Evolutionary conservation across 2,888 invertebrate genomes (phyloP).

Genomic region (Rambutsinella grinnellia): DNA sequence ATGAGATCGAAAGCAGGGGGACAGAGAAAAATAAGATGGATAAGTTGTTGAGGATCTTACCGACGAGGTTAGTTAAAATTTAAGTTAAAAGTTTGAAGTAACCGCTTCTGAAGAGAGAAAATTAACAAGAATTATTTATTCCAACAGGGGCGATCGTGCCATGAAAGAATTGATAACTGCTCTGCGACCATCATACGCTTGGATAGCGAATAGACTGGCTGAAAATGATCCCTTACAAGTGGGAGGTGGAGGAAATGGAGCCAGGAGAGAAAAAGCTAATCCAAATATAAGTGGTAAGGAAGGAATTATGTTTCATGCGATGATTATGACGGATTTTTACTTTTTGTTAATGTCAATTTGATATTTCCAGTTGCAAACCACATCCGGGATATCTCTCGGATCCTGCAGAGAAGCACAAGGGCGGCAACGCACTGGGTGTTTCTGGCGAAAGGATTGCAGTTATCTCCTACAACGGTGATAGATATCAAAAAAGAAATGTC

Average conservation of each 20-base stretch:
- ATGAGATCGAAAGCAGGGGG: constrained; percentile 41
- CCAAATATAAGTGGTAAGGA: constrained; percentile 13
- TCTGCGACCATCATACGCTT: constrained; percentile 38
- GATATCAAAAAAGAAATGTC: constrained; percentile 53
- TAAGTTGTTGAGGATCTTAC: constrained; percentile 43
- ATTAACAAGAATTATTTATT: background rate
- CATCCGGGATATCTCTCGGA: constrained; percentile 23
- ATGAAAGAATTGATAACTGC: constrained; percentile 49
- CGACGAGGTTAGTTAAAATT: constrained; percentile 49
- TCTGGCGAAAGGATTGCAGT: constrained; percentile 38
- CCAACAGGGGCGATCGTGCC: constrained; percentile 39
- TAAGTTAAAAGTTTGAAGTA: background rate
- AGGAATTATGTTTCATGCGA: too few species aligned
- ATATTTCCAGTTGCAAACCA: constrained; percentile 28
- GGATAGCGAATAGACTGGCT: too few species aligned
- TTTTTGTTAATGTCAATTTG: background rate
- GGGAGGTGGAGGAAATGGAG: constrained; percentile 28
- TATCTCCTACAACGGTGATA: constrained; percentile 23
- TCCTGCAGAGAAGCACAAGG: constrained; percentile 25
- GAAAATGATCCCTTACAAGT: too few species aligned
- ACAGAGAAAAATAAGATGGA: constrained; percentile 57
- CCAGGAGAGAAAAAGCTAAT: too few species aligned
- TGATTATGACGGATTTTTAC: background rate
- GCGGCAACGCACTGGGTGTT: constrained; percentile 40
- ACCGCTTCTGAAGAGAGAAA: background rate